Evolutionary conservation across 1,140 invertebrate genomes (phyloP).

Genomic region (Drosophila arizonae): DNA sequence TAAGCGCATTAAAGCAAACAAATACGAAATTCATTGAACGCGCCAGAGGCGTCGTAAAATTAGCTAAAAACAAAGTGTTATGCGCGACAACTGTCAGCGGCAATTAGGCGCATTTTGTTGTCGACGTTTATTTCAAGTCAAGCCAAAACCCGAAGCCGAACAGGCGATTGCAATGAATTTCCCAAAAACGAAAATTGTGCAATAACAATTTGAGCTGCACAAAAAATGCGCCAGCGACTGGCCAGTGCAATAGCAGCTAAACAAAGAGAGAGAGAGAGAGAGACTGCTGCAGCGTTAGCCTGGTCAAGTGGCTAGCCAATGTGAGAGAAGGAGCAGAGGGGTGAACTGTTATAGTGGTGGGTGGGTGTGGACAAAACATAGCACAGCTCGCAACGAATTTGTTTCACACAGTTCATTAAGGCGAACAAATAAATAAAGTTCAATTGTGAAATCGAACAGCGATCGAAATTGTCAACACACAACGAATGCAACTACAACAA

Average conservation of each 20-base stretch:
- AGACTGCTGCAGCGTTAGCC: slow-evolving; percentile 24
- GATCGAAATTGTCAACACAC: slow-evolving; percentile 70
- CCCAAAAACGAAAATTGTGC: slow-evolving; percentile 71
- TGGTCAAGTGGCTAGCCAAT: slow-evolving; percentile 40
- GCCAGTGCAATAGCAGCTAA: slow-evolving; percentile 17
- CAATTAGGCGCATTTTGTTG: slow-evolving; percentile 79
- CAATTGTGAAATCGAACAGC: slow-evolving; percentile 69
- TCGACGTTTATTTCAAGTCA: slow-evolving; percentile 44
- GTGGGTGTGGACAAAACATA: slow-evolving; percentile 41
- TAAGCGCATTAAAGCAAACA: slow-evolving; percentile 35
- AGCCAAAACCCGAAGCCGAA: background rate
- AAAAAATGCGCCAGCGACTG: slow-evolving; percentile 48
- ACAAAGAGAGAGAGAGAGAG: slow-evolving; percentile 7
- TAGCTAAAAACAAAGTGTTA: slow-evolving; percentile 78
- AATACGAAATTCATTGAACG: slow-evolving; percentile 42
- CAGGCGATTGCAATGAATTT: slow-evolving; percentile 67
- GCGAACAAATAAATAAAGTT: slow-evolving; percentile 72
- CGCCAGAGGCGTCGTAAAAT: slow-evolving; percentile 64
- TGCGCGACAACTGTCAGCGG: slow-evolving; percentile 68
- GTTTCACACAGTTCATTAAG: slow-evolving; percentile 79
- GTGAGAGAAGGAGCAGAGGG: background rate
- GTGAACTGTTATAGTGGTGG: slow-evolving; percentile 30
- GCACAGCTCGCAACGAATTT: slow-evolving; percentile 38
- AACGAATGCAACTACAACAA: slow-evolving; percentile 34
- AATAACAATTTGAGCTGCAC: slow-evolving; percentile 77